phyloP scores from a whole-genome alignment of 2,113 vertebrate species.

The Condylura cristata region DNA sequence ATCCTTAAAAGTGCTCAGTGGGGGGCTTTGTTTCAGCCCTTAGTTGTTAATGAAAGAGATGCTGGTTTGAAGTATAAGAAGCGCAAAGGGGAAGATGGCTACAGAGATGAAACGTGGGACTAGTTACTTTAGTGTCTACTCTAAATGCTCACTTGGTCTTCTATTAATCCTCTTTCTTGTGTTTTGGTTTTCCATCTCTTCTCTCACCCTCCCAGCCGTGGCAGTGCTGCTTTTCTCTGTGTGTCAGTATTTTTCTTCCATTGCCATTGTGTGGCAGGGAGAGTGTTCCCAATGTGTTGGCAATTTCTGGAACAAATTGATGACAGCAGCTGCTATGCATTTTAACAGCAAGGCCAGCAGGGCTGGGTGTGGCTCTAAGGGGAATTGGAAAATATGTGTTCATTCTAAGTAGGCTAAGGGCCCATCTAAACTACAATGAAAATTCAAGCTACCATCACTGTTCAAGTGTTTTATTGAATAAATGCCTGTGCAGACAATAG shows the following conservation, averaged over 20 bases:
- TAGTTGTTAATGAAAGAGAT: constrained; percentile 32
- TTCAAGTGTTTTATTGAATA: not conserved
- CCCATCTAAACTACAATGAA: constrained; percentile 12
- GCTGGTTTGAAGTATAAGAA: not conserved
- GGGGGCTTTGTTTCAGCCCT: constrained; percentile 58
- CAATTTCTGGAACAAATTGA: constrained; percentile 66
- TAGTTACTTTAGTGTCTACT: not conserved
- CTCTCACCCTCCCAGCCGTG: not conserved
- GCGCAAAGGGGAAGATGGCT: not conserved
- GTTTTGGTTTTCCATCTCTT: constrained; percentile 20
- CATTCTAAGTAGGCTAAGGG: not conserved
- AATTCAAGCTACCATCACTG: not conserved
- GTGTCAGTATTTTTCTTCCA: constrained; percentile 7
- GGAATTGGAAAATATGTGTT: constrained; percentile 31
- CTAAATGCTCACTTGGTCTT: not conserved
- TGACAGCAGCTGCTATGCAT: constrained; percentile 58
- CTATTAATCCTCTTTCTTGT: not conserved
- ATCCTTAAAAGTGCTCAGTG: constrained; percentile 71
- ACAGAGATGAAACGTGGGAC: not conserved
- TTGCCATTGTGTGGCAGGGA: constrained; percentile 11
- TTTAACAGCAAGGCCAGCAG: constrained; percentile 56
- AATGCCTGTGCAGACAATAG: constrained; percentile 1
- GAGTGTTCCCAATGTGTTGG: constrained; percentile 44
- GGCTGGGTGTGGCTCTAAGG: not conserved
- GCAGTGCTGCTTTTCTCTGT: constrained; percentile 23